These are phyloP conservation scores for Pachyuromys duprasi DNA, from an alignment of 2,797 vertebrate genomes.

Conservation along the genomic window DNA sequence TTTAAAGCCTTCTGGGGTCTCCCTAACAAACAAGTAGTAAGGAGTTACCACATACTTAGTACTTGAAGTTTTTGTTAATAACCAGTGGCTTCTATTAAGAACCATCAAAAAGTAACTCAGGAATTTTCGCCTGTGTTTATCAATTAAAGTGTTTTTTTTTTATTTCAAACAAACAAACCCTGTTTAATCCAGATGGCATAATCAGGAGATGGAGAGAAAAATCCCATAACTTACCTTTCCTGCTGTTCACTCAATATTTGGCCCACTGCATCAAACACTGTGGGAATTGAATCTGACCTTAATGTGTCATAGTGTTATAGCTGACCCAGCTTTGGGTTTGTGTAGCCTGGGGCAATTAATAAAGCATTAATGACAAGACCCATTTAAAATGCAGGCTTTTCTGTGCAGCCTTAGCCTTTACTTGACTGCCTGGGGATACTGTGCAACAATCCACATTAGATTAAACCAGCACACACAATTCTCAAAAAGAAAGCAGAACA, in stretches of 20 bases:
- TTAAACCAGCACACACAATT: conserved; percentile 87
- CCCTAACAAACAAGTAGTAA: not conserved
- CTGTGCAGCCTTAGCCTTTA: conserved; percentile 93
- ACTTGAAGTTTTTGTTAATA: not conserved
- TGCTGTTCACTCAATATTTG: conserved; percentile 94
- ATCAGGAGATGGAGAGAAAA: conserved; percentile 86
- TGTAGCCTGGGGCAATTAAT: conserved; percentile 98
- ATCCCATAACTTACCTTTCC: conserved; percentile 89
- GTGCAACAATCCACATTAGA: conserved; percentile 89
- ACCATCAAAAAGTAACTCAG: conserved; percentile 70
- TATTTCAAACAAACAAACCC: conserved; percentile 78
- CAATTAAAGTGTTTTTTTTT: conserved; percentile 80
- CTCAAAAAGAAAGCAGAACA: conserved; percentile 77
- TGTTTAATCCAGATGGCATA: conserved; percentile 88
- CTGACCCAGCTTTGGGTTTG: conserved; percentile 92
- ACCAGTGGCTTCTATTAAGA: not conserved
- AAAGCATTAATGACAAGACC: conserved; percentile 99
- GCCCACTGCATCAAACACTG: conserved; percentile 92
- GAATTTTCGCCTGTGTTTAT: conserved; percentile 75
- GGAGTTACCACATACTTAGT: not conserved
- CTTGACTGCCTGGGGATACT: conserved; percentile 90
- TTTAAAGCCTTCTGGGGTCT: not conserved
- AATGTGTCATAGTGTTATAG: conserved; percentile 98
- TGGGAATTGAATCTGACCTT: conserved; percentile 96
- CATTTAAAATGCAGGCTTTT: conserved; percentile 97